A percentile compares a stretch with the other conserved stretches of the same genome.
Conservation (phyloP, 2,797 vertebrate genomes). For the Pangasius krempfi region DNA sequence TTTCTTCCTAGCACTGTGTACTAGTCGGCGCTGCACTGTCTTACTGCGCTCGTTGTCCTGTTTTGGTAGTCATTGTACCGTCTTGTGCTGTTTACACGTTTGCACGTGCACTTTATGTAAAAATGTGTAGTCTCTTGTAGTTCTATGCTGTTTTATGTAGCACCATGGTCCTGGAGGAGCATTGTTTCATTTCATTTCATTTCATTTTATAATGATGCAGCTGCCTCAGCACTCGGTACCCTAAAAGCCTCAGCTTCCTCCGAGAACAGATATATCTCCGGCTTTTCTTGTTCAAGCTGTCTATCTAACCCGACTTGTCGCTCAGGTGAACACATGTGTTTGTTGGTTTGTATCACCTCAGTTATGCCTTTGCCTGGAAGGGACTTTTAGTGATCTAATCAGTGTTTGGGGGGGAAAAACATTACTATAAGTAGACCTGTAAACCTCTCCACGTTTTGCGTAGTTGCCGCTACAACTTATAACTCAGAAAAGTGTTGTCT, state of each 20-base stretch:
- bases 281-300: background rate
- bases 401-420: background rate
- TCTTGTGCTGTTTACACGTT: no score
- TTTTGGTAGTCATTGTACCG: no score
- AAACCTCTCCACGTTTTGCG: background rate
- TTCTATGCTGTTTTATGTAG: no score
- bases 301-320: background rate
- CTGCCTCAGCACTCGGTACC: background rate
- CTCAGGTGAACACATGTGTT: background rate
- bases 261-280: background rate
- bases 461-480: background rate
- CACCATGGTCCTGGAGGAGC: no score
- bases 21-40: no score
- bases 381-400: background rate
- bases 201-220: background rate
- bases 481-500: background rate
- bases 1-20: no score
- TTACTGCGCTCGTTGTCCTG: no score
- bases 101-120: no score
- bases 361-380: background rate
- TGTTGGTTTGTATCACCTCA: background rate
- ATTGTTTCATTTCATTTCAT: no score
- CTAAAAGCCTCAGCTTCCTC: background rate
- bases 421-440: background rate
- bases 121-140: no score